A percentile compares a stretch with the other conserved stretches of the same genome.
phyloP scores from a whole-genome alignment of 2,888 invertebrate species.

The Dasypogon diadema region DNA sequence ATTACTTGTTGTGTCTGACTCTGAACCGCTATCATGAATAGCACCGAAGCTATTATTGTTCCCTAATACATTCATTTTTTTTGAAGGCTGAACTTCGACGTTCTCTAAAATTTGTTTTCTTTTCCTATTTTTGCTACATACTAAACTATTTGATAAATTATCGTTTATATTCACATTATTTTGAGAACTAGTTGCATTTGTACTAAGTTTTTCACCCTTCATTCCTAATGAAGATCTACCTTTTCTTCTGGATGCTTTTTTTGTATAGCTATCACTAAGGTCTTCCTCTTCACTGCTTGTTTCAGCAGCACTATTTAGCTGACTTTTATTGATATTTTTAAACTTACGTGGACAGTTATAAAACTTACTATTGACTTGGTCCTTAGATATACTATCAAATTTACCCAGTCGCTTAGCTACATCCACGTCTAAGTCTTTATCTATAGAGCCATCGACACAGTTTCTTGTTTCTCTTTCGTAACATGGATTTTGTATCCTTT shows the following conservation, averaged over 20 bases:
- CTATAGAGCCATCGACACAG: not conserved
- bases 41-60: not conserved
- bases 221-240: constrained; percentile 24
- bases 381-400: constrained; percentile 39
- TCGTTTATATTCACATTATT: constrained; percentile 45
- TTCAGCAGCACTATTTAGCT: constrained; percentile 54
- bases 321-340: constrained; percentile 53
- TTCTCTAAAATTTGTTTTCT: constrained; percentile 17
- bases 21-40: constrained; percentile 9
- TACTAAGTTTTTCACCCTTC: constrained; percentile 47
- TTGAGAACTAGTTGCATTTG: constrained; percentile 53
- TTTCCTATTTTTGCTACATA: constrained; percentile 48
- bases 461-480: not conserved
- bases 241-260: constrained; percentile 34
- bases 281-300: constrained; percentile 55
- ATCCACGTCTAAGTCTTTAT: constrained; percentile 4
- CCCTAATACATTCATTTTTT: not conserved
- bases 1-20: constrained; percentile 13
- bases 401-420: constrained; percentile 32
- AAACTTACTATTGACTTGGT: constrained; percentile 32
- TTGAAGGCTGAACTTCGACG: not conserved
- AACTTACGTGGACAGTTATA: constrained; percentile 49
- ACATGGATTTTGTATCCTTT: not conserved
- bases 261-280: constrained; percentile 14
- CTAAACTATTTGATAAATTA: constrained; percentile 45